A percentile compares a stretch with the other conserved stretches of the same genome.
Evolutionary conservation across 2,797 vertebrate genomes (phyloP).

Genomic region (Acrossocheilus fasciatus): DNA sequence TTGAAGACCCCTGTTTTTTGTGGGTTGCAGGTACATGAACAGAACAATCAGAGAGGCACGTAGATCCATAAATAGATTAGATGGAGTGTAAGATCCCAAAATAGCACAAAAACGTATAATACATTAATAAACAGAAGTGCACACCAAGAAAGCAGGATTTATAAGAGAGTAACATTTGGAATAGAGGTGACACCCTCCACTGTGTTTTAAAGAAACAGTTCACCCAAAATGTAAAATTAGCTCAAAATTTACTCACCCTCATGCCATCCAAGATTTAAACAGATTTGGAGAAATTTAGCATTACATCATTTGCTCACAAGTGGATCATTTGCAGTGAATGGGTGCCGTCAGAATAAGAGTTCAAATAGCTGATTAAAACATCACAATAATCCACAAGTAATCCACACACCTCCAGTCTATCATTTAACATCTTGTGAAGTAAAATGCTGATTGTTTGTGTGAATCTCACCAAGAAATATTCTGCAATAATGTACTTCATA

Average conservation of each 20-base stretch:
- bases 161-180: neutral
- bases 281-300: neutral
- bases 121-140: conserved; percentile 6
- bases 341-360: neutral
- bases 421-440: neutral
- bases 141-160: neutral
- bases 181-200: neutral
- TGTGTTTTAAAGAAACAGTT: neutral
- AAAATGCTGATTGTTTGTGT: neutral
- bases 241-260: neutral
- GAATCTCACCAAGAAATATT: no score
- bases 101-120: conserved; percentile 15
- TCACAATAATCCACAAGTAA: neutral
- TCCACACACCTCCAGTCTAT: neutral
- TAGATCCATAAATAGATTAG: conserved; percentile 26
- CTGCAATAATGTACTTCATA: no score
- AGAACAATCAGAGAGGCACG: conserved; percentile 1
- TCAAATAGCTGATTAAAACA: neutral
- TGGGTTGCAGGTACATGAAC: neutral
- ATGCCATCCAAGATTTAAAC: neutral
- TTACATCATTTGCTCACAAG: neutral
- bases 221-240: neutral
- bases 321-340: neutral
- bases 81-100: conserved; percentile 20
- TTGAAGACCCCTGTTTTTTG: neutral